Percentiles rank a stretch among this genome's conserved stretches.
Evolutionary conservation across 2,113 vertebrate genomes (phyloP).

Genomic region (Guaruba guarouba): DNA sequence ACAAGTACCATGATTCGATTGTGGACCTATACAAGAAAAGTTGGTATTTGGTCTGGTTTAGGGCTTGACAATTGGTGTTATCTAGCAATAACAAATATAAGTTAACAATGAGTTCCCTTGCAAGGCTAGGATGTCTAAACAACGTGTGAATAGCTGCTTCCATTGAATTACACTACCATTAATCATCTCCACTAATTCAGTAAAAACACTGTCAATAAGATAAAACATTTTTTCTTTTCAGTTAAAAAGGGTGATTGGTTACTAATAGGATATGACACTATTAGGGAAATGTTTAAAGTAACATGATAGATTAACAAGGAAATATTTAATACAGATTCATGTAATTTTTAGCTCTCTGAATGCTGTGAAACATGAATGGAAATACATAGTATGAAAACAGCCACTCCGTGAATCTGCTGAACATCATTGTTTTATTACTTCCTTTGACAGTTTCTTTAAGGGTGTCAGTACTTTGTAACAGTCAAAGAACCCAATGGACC

Average conservation of each 20-base stretch:
- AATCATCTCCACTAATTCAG: conserved; percentile 33
- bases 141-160: neutral
- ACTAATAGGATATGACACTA: conserved; percentile 54
- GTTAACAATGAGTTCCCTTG: neutral
- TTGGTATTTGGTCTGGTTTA: neutral
- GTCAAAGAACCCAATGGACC: too few species aligned
- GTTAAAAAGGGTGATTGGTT: conserved; percentile 58
- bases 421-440: neutral
- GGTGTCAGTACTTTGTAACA: neutral
- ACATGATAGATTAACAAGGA: neutral
- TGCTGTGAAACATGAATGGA: neutral
- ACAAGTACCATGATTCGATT: neutral
- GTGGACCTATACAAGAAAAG: neutral
- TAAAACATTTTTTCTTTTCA: conserved; percentile 54
- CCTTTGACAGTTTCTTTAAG: neutral
- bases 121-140: neutral
- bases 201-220: neutral
- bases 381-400: neutral
- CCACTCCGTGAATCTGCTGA: neutral
- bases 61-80: neutral
- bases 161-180: neutral
- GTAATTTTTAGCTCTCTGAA: neutral
- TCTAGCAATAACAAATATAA: neutral
- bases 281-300: neutral
- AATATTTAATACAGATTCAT: neutral